Conservation (phyloP, 2,888 invertebrate species). For the Drosophila stalkeri region DNA sequence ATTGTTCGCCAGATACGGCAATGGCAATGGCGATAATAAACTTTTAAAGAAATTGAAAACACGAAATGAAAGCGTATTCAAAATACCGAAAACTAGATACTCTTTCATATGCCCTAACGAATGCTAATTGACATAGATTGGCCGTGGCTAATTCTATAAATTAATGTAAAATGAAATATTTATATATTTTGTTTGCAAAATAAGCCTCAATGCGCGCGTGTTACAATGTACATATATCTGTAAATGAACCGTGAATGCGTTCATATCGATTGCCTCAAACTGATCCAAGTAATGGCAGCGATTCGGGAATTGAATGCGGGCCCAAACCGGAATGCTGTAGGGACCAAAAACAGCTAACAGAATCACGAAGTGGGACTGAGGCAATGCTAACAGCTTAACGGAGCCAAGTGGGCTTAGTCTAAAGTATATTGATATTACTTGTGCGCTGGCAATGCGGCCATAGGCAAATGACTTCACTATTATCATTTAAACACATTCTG, state of each 20-base stretch:
- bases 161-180: neutral
- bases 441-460: constrained; percentile 18
- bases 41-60: constrained; percentile 67
- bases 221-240: neutral
- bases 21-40: constrained; percentile 62
- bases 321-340: neutral
- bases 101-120: neutral
- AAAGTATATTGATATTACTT: constrained; percentile 58
- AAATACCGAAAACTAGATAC: neutral
- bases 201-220: neutral
- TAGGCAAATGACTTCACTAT: constrained; percentile 28
- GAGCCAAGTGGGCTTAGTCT: constrained; percentile 57
- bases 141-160: rapidly evolving
- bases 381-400: constrained; percentile 33
- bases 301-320: constrained; percentile 31
- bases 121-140: neutral
- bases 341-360: neutral
- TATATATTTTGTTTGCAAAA: neutral
- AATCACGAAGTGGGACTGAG: neutral
- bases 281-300: constrained; percentile 37
- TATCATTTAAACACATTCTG: constrained; percentile 4
- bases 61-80: neutral
- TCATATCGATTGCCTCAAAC: constrained; percentile 44
- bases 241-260: constrained; percentile 27
- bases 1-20: constrained; percentile 61